phyloP scores from a whole-genome alignment of 1,140 invertebrate genomes.

The Cydia strobilella region DNA sequence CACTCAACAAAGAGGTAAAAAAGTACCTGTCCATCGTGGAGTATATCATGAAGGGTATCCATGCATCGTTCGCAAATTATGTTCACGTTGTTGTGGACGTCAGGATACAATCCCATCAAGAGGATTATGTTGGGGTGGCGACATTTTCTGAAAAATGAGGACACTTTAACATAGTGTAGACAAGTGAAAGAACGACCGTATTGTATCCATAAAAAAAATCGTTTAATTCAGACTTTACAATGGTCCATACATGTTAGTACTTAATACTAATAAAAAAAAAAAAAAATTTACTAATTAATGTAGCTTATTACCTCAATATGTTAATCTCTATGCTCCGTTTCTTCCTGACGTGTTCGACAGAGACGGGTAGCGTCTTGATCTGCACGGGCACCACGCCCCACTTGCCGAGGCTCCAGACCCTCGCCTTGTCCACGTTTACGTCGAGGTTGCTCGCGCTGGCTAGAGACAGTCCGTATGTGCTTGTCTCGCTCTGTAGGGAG shows the following conservation, averaged over 20 bases:
- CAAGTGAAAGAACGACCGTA: too few species aligned
- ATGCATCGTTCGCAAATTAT: slow-evolving; percentile 72
- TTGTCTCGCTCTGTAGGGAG: slow-evolving; percentile 60
- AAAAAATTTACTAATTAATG: too few species aligned
- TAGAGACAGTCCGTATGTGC: slow-evolving; percentile 64
- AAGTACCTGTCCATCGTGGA: slow-evolving; percentile 67
- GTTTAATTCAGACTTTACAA: too few species aligned
- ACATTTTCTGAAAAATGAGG: slow-evolving; percentile 64
- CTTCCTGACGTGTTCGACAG: slow-evolving; percentile 63
- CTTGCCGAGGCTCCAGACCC: slow-evolving; percentile 58
- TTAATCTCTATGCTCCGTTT: slow-evolving; percentile 70
- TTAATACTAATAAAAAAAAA: too few species aligned
- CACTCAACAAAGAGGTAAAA: neutral
- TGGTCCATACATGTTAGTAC: too few species aligned
- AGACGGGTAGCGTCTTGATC: slow-evolving; percentile 62
- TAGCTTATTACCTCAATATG: slow-evolving; percentile 65
- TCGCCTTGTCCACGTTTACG: slow-evolving; percentile 50
- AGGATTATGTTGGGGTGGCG: slow-evolving; percentile 77
- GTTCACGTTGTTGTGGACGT: slow-evolving; percentile 63
- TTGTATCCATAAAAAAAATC: too few species aligned
- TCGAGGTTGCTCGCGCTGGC: slow-evolving; percentile 64
- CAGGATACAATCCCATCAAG: slow-evolving; percentile 72
- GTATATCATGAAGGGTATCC: slow-evolving; percentile 61
- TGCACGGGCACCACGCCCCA: slow-evolving; percentile 72
- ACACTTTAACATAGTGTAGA: too few species aligned